phyloP scores from a whole-genome alignment of 2,113 vertebrate species.

The Anoplopoma fimbria region DNA sequence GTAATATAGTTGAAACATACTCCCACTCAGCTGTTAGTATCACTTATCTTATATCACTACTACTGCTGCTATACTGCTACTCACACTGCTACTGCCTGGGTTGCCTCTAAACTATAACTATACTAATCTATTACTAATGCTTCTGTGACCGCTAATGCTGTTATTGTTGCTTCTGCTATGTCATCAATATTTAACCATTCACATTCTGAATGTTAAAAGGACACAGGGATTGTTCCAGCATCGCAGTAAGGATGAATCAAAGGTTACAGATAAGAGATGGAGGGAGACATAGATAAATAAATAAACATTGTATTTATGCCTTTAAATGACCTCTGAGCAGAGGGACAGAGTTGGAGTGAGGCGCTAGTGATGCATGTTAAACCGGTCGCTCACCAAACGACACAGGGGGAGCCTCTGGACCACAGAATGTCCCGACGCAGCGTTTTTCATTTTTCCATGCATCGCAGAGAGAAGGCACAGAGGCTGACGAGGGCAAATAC shows the following conservation, averaged over 20 bases:
- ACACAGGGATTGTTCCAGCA: background rate
- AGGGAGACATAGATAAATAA: background rate
- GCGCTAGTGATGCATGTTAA: conserved; percentile 54
- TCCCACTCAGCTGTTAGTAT: background rate
- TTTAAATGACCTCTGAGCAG: conserved; percentile 41
- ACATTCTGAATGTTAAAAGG: background rate
- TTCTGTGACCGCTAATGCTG: background rate
- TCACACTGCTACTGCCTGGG: background rate
- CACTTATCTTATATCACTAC: background rate
- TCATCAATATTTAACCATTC: background rate
- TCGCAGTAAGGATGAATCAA: background rate
- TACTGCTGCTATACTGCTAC: background rate
- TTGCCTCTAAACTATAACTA: no score
- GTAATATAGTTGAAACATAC: background rate
- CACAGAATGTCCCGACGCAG: conserved; percentile 77
- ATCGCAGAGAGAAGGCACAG: conserved; percentile 66
- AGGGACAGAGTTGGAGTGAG: conserved; percentile 14
- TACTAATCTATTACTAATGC: background rate
- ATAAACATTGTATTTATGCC: background rate
- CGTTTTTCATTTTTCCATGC: conserved; percentile 76
- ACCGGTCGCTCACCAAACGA: conserved; percentile 42
- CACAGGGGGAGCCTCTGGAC: conserved; percentile 53
- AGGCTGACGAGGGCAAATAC: conserved; percentile 71
- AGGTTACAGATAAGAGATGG: conserved; percentile 4
- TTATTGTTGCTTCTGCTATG: background rate